These are phyloP conservation scores for Pantherophis vulpinus DNA, from an alignment of 2,797 vertebrate genomes.

Conservation along the genomic window DNA sequence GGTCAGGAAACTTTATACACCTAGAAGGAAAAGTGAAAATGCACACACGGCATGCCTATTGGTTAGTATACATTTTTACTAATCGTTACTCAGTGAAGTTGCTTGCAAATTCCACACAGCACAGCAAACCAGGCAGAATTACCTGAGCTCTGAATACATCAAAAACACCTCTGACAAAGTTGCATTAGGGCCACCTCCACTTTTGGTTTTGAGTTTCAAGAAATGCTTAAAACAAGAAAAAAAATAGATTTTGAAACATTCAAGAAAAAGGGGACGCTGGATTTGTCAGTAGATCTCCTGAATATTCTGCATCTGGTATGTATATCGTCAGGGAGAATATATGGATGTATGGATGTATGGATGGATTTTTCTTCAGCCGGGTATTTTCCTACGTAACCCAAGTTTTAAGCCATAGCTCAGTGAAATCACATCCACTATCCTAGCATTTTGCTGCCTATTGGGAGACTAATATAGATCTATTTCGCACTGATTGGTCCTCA, in stretches of 20 bases:
- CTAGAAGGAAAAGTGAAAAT: background rate
- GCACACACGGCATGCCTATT: background rate
- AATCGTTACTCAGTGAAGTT: background rate
- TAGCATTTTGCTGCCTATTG: too few species aligned
- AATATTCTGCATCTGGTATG: background rate
- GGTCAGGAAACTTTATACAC: background rate
- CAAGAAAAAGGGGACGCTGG: conserved; percentile 21
- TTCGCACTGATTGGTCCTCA: too few species aligned
- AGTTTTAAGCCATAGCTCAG: too few species aligned
- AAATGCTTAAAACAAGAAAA: conserved; percentile 52
- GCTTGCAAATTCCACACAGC: conserved; percentile 57
- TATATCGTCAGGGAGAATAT: background rate
- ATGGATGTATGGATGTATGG: too few species aligned
- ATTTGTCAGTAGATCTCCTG: background rate
- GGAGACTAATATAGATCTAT: too few species aligned
- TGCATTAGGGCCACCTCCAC: conserved; percentile 48
- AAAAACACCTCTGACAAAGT: conserved; percentile 54
- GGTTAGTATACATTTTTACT: background rate
- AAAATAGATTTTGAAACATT: conserved; percentile 34
- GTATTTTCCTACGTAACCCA: too few species aligned
- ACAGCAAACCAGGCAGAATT: conserved; percentile 74
- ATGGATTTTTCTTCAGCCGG: too few species aligned
- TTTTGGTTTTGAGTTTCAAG: conserved; percentile 49
- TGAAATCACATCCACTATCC: too few species aligned
- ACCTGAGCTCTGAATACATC: conserved; percentile 64